phyloP scores from a whole-genome alignment of 2,888 invertebrate genomes.

The Mythimna vitellina region DNA sequence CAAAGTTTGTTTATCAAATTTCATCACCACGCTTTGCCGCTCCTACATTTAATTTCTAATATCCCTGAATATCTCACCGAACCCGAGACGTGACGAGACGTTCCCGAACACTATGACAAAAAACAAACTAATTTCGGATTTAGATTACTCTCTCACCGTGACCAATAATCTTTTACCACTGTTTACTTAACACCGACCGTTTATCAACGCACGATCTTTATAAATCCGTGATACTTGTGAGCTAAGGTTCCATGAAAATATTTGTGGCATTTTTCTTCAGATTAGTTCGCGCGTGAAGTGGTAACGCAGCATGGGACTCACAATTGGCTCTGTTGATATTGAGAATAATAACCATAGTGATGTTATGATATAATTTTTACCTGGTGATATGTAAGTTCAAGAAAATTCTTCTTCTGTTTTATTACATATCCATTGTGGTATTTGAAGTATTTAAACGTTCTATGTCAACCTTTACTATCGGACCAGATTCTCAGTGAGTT shows the following conservation, averaged over 20 bases:
- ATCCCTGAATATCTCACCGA: conserved; percentile 70
- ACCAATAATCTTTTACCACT: conserved; percentile 79
- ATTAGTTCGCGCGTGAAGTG: conserved; percentile 51
- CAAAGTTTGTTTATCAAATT: background rate
- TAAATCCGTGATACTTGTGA: conserved; percentile 73
- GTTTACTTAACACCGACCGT: conserved; percentile 82
- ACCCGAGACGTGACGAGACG: conserved; percentile 79
- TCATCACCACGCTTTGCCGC: background rate
- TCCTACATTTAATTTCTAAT: conserved; percentile 39
- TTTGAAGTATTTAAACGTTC: conserved; percentile 1
- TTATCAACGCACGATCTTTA: conserved; percentile 87
- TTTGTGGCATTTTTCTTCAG: conserved; percentile 55
- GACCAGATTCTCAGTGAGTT: conserved; percentile 4
- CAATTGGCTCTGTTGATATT: conserved; percentile 39
- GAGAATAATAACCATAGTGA: conserved; percentile 18
- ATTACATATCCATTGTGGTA: background rate
- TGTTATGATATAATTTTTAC: conserved; percentile 5
- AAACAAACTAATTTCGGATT: conserved; percentile 88
- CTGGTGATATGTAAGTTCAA: background rate
- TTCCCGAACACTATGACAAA: conserved; percentile 79
- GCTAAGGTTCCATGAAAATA: conserved; percentile 59
- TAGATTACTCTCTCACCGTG: conserved; percentile 82
- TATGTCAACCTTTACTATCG: background rate
- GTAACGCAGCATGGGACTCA: conserved; percentile 42
- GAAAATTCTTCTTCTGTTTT: background rate